Conservation (phyloP, 2,113 vertebrate genomes). For the Archilochus colubris region DNA sequence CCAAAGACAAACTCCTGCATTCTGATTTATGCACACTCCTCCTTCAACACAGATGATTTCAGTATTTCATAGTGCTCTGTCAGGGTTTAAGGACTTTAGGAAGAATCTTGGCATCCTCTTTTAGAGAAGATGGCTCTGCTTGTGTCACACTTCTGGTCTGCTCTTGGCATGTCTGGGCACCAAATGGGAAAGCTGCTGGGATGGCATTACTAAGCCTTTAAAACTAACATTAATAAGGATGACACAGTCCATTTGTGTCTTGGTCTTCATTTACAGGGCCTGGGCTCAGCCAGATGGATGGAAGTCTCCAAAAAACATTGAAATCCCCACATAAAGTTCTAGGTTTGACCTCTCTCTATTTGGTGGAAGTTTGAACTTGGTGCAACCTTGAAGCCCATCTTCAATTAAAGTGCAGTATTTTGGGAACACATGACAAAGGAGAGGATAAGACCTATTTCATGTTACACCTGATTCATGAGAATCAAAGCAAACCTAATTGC, state of each 20-base stretch:
- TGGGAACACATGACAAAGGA: neutral
- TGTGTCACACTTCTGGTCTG: neutral
- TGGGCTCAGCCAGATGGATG: neutral
- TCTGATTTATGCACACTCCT: neutral
- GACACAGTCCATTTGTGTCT: neutral
- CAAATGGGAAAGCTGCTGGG: neutral
- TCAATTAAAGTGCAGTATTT: slow-evolving; percentile 5
- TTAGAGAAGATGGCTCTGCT: neutral
- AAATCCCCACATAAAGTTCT: neutral
- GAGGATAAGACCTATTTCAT: neutral
- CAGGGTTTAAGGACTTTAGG: neutral
- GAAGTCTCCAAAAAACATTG: neutral
- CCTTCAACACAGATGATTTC: neutral
- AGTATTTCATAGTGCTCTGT: neutral
- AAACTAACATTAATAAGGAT: neutral
- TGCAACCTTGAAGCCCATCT: slow-evolving; percentile 6
- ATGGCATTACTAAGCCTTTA: neutral
- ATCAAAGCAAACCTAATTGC: neutral
- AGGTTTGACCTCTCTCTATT: neutral
- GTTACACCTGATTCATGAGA: neutral
- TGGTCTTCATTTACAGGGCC: neutral
- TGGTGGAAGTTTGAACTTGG: neutral
- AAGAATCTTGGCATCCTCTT: neutral
- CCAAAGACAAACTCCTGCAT: neutral
- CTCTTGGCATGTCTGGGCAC: neutral